These are phyloP conservation scores for Anoplopoma fimbria DNA, from an alignment of 2,113 vertebrate species.

Conservation along the genomic window DNA sequence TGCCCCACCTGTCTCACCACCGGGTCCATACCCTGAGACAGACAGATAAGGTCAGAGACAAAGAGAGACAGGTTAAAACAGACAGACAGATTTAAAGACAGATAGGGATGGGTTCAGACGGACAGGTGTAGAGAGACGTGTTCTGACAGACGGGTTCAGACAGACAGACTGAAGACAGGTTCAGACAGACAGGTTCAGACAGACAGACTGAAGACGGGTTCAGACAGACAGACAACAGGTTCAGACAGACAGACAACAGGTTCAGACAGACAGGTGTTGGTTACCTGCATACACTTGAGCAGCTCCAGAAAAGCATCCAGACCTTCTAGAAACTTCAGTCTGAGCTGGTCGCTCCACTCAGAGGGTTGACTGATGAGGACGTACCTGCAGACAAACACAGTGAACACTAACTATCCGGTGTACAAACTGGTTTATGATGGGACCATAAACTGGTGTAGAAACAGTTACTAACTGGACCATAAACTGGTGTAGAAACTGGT, in stretches of 20 bases:
- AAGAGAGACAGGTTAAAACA: neutral
- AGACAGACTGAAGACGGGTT: neutral
- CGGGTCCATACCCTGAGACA: conserved; percentile 94
- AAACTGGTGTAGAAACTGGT: neutral
- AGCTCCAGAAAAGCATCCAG: conserved; percentile 94
- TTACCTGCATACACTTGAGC: conserved; percentile 97
- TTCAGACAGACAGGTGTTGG: neutral
- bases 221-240: neutral
- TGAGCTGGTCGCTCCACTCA: conserved; percentile 91
- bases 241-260: neutral
- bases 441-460: neutral
- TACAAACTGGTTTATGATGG: neutral
- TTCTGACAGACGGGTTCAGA: neutral
- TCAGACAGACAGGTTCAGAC: neutral
- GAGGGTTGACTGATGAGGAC: conserved; percentile 93
- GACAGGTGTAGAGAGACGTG: too few species aligned
- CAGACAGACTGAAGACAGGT: neutral
- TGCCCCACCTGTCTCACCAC: conserved; percentile 97
- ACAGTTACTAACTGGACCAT: neutral
- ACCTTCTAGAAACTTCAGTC: conserved; percentile 94
- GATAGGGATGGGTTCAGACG: too few species aligned
- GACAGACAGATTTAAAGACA: neutral
- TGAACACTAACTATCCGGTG: too few species aligned
- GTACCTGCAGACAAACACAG: conserved; percentile 85
- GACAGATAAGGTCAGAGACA: neutral